A percentile compares a stretch with the other conserved stretches of the same genome.
These are phyloP conservation scores for Pseudochaenichthys georgianus DNA, from an alignment of 2,797 vertebrate species.

Conservation along the genomic window DNA sequence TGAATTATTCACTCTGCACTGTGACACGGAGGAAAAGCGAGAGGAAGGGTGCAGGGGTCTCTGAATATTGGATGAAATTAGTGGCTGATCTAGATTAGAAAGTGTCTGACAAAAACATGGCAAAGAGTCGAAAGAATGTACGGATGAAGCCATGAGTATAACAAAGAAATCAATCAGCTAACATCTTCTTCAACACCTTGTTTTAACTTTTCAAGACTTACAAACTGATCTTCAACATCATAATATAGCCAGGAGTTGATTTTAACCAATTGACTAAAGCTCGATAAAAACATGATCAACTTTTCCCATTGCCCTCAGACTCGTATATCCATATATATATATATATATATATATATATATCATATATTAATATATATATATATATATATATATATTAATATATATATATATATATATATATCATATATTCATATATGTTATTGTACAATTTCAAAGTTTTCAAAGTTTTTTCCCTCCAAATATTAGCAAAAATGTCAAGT, in stretches of 20 bases:
- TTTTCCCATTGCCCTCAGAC: too few species aligned
- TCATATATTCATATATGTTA: too few species aligned
- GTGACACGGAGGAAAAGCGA: constrained; percentile 66
- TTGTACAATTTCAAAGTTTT: neutral
- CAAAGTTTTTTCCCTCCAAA: neutral
- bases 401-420: too few species aligned
- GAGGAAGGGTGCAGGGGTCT: constrained; percentile 32
- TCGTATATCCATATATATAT: too few species aligned
- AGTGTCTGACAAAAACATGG: constrained; percentile 2
- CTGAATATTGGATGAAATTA: constrained; percentile 52
- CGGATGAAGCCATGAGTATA: neutral
- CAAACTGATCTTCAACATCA: neutral
- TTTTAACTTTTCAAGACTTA: neutral
- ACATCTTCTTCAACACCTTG: neutral
- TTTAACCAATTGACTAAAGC: too few species aligned
- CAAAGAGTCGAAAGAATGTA: neutral
- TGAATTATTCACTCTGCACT: constrained; percentile 81
- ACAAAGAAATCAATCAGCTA: neutral
- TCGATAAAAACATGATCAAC: too few species aligned
- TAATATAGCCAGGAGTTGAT: neutral
- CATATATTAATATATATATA: too few species aligned
- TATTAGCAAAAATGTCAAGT: neutral
- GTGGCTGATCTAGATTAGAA: neutral
- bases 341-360: too few species aligned
- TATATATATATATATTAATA: too few species aligned